A percentile compares a stretch with the other conserved stretches of the same genome.
Conservation (phyloP, 2,797 vertebrate species). For the Crocodylus rhombifer region DNA sequence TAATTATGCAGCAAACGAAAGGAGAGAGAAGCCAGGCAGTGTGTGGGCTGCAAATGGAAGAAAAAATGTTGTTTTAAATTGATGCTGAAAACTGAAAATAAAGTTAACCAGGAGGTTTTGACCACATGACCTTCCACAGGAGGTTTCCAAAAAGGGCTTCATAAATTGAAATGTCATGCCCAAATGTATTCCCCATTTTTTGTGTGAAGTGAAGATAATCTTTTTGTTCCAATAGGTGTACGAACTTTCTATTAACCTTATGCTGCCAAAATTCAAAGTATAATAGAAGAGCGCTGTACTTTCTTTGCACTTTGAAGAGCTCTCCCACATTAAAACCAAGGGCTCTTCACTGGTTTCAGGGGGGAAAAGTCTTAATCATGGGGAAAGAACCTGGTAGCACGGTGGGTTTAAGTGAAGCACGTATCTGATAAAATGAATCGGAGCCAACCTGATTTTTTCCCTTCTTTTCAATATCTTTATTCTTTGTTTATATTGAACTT, state of each 20-base stretch:
- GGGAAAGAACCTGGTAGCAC: neutral
- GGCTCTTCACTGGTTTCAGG: neutral
- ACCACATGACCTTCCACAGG: conserved; percentile 26
- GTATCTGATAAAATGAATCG: neutral
- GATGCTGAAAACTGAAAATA: conserved; percentile 58
- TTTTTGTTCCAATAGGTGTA: conserved; percentile 6
- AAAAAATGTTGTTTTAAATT: conserved; percentile 55
- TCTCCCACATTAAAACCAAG: neutral
- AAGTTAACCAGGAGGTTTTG: conserved; percentile 41
- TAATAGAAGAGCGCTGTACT: neutral
- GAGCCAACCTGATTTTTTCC: rapidly evolving
- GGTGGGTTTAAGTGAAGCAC: neutral
- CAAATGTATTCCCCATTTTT: conserved; percentile 22
- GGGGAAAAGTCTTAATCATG: neutral
- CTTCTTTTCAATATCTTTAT: neutral
- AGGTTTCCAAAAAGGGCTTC: conserved; percentile 13
- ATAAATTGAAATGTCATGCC: conserved; percentile 13
- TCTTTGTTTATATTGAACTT: neutral
- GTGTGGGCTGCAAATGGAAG: conserved; percentile 54
- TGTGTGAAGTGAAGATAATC: neutral
- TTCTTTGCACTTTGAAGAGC: conserved; percentile 15
- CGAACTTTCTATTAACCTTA: conserved; percentile 28
- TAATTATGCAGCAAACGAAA: conserved; percentile 65
- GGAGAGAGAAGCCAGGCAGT: conserved; percentile 54
- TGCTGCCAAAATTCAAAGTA: conserved; percentile 25